Percentiles rank a stretch among this genome's conserved stretches.
Evolutionary conservation across 1,140 invertebrate species (phyloP).

Genomic region (Diorhabda carinulata): DNA sequence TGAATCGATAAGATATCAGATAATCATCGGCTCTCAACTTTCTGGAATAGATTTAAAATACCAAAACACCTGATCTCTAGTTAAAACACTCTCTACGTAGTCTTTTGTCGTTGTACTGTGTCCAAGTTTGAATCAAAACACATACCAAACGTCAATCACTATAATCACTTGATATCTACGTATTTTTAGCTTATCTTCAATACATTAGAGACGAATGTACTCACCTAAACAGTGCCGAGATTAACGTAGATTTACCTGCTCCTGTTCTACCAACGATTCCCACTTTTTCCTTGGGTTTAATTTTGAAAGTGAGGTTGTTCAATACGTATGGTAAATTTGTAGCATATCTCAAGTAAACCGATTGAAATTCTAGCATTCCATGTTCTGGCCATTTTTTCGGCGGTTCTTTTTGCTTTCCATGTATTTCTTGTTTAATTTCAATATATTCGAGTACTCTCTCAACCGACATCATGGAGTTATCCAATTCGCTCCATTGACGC

Average conservation of each 20-base stretch:
- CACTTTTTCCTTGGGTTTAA: constrained; percentile 61
- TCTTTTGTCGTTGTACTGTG: too few species aligned
- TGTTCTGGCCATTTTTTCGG: constrained; percentile 59
- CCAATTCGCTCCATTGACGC: constrained; percentile 69
- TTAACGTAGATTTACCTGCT: constrained; percentile 73
- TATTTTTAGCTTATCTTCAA: too few species aligned
- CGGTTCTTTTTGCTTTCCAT: constrained; percentile 48
- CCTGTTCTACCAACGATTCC: constrained; percentile 72
- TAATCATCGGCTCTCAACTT: too few species aligned
- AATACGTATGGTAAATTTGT: constrained; percentile 51
- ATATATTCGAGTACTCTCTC: constrained; percentile 54
- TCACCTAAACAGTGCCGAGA: constrained; percentile 63
- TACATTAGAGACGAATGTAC: too few species aligned
- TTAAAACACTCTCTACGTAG: too few species aligned
- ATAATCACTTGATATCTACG: too few species aligned
- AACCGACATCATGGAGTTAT: constrained; percentile 65
- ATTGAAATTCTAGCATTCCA: constrained; percentile 59
- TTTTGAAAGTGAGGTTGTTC: constrained; percentile 54
- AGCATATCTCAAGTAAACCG: constrained; percentile 68
- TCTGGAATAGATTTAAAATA: too few species aligned
- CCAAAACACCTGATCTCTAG: too few species aligned
- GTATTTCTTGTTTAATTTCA: constrained; percentile 33
- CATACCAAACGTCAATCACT: too few species aligned
- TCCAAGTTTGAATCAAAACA: too few species aligned
- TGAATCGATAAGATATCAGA: too few species aligned